phyloP scores from a whole-genome alignment of 2,797 vertebrate genomes.

The Semotilus atromaculatus region DNA sequence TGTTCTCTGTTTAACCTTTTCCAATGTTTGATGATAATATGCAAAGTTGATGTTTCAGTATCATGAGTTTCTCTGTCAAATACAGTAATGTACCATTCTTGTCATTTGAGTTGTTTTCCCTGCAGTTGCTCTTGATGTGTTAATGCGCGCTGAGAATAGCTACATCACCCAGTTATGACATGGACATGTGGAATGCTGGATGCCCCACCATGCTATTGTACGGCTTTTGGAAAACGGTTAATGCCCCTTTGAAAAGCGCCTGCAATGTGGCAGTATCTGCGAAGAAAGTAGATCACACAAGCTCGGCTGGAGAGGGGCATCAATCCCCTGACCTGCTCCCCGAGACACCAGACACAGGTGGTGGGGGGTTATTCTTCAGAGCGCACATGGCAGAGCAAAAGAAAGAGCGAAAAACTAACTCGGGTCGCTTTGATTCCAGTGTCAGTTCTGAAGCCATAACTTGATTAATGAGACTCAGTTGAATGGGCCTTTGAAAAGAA shows the following conservation, averaged over 20 bases:
- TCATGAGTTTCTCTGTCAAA: neutral
- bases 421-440: slow-evolving; percentile 53
- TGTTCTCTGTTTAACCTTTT: neutral
- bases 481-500: slow-evolving; percentile 55
- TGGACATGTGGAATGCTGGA: slow-evolving; percentile 33
- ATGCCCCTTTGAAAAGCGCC: slow-evolving; percentile 49
- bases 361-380: slow-evolving; percentile 27
- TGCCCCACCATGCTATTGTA: slow-evolving; percentile 55
- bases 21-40: neutral
- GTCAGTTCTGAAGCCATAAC: slow-evolving; percentile 42
- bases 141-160: neutral
- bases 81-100: neutral
- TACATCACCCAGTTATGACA: slow-evolving; percentile 33
- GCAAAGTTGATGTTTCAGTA: neutral
- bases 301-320: slow-evolving; percentile 51
- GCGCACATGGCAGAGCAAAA: slow-evolving; percentile 38
- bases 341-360: slow-evolving; percentile 46
- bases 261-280: slow-evolving; percentile 37
- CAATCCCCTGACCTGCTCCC: slow-evolving; percentile 46
- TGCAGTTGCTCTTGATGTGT: neutral
- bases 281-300: slow-evolving; percentile 50
- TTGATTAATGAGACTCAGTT: slow-evolving; percentile 59
- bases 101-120: neutral
- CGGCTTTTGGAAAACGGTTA: slow-evolving; percentile 47
- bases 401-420: slow-evolving; percentile 34